A percentile compares a stretch with the other conserved stretches of the same genome.
Conservation (phyloP, 1,140 invertebrate species). For the Cryptotermes secundus region DNA sequence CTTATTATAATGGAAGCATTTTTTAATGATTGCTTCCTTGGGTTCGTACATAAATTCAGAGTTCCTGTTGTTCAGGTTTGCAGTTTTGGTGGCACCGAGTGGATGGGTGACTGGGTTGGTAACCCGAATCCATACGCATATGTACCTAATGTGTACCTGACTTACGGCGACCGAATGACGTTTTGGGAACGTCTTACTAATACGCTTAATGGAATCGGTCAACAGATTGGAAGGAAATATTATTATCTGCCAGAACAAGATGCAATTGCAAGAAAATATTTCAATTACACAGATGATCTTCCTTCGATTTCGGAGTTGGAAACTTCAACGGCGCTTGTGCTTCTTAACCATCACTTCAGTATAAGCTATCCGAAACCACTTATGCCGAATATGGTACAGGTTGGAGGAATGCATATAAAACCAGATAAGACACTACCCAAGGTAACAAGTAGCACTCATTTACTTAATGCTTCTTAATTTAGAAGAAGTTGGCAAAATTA, state of each 20-base stretch:
- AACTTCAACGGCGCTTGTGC: slow-evolving; percentile 36
- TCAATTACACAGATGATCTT: slow-evolving; percentile 3
- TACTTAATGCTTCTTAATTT: background rate
- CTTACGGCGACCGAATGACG: slow-evolving; percentile 55
- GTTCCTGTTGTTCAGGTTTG: too few relatives aligned
- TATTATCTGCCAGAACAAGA: slow-evolving; percentile 15
- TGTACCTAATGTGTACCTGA: slow-evolving; percentile 58
- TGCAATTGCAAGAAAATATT: slow-evolving; percentile 25
- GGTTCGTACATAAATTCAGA: too few relatives aligned
- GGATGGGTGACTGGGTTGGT: too few relatives aligned
- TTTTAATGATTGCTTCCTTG: too few relatives aligned
- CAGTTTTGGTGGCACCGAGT: too few relatives aligned
- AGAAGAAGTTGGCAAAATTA: background rate
- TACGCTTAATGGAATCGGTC: slow-evolving; percentile 34
- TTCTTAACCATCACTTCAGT: slow-evolving; percentile 42
- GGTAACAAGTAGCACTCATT: slow-evolving; percentile 37
- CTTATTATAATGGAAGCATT: too few relatives aligned
- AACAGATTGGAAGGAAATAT: background rate
- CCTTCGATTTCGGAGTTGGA: slow-evolving; percentile 38
- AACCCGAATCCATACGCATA: too few relatives aligned
- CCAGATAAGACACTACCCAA: slow-evolving; percentile 40
- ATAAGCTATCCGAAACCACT: slow-evolving; percentile 40
- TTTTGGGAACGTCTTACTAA: slow-evolving; percentile 61
- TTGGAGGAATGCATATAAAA: slow-evolving; percentile 45
- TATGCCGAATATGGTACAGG: slow-evolving; percentile 42